Evolutionary conservation across 2,113 vertebrate genomes (phyloP), one percentile per base, ranked within the genome.

Genomic region (Lamprologus sp.): DNA sequence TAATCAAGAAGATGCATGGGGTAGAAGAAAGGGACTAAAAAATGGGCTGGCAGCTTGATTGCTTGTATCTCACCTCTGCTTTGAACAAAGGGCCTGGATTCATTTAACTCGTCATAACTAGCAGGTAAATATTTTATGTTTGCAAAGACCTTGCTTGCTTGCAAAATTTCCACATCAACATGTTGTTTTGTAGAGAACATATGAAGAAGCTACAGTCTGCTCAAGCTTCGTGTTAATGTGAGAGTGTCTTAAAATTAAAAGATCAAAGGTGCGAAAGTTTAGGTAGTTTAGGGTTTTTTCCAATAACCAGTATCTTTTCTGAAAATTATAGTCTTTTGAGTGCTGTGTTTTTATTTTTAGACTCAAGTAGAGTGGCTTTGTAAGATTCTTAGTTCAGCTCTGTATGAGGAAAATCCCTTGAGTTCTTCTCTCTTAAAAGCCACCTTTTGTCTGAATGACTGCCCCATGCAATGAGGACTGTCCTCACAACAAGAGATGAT

Each of bases 381-480:
- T 26, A 75, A 2, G 21, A 28, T 11, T 47, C 21, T 28, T 26
- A 75, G 8, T 11, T 47, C 21, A 45, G 68, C 9, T 28, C 40
- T 2, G 40, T 7, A 3, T 11, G 40, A 75, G 23, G 23, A 26
- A 75, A 47, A 1, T 14, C 40, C 9, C 37, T 26, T 10, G 40
- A 75, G 40, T 47, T 75, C 0, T 9, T 23, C 68, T 75, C 9
- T 17, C 23, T 75, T 68, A 0, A 37, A 75, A 1, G 23, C 14
- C 23, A 47, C 23, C 23, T 75, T 75, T 75, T 47, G 14, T 28
- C 23, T 28, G 9, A 47, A 75, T 28, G 14, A 17, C 2, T 47
- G 0, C 23, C 14, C 68, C 23, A 19, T 14, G n/a, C 21, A 75
- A 28, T 0, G 0, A 75, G 40, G 0, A 0, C 40, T 42, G 21